Evolutionary conservation across 2,113 vertebrate genomes (phyloP).

Genomic region (Butastur rufipennis): DNA sequence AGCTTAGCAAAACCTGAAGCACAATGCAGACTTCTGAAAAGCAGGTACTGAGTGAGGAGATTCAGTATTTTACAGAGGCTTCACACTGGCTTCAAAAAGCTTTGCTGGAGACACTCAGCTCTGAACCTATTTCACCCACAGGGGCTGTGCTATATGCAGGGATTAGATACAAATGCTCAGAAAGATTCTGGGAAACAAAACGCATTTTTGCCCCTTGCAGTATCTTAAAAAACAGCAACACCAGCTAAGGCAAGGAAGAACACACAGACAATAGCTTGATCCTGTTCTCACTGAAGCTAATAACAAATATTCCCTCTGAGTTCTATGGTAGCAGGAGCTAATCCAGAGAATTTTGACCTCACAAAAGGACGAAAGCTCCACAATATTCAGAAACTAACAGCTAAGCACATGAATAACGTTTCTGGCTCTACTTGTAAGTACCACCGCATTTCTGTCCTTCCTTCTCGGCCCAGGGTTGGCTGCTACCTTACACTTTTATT

Average conservation of each 20-base stretch:
- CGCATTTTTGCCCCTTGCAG: neutral
- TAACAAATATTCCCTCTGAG: neutral
- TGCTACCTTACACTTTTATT: conserved; percentile 15
- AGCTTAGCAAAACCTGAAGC: neutral
- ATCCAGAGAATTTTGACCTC: neutral
- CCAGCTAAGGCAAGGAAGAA: neutral
- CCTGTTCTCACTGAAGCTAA: neutral
- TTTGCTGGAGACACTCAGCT: neutral
- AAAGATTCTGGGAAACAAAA: neutral
- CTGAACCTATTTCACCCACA: neutral
- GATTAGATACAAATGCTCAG: neutral
- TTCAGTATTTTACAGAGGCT: neutral
- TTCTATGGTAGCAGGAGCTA: neutral
- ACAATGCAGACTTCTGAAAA: neutral
- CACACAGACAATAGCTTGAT: neutral
- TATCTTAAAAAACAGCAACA: neutral
- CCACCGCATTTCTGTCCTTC: neutral
- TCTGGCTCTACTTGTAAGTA: neutral
- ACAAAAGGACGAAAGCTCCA: neutral
- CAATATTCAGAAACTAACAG: neutral
- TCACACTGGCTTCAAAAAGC: neutral
- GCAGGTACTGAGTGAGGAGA: neutral
- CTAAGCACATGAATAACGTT: neutral
- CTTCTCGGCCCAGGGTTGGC: neutral
- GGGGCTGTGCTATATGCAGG: neutral